Base-by-base conservation (phyloP, 2,888 invertebrate genomes). In the Schizaphis graminum region DNA sequence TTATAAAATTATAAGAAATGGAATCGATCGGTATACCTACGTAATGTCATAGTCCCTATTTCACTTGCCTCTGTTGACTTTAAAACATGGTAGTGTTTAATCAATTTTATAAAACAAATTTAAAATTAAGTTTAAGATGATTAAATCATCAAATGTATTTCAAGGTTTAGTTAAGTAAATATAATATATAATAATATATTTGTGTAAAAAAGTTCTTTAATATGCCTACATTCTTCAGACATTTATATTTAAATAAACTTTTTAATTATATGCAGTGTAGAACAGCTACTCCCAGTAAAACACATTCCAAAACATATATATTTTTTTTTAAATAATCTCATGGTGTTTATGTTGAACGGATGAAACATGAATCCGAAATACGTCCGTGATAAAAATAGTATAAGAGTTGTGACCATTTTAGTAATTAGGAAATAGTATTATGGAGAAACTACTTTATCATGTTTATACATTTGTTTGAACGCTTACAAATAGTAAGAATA, bases 381-480 rank as follows among this genome's bases (percentile, higher is more conserved):
- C 49, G 57, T 90, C 21, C 28, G 61, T 53, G 91, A n/a, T 91
- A 94, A 86, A 94, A 94, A 94, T 94, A 94, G 94, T 93, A 57
- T 61, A 13, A 56, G 93, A 89, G 89, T 90, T 91, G 89, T 49
- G 85, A 57, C 91, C 57, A 91, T 94, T 91, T 91, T 91, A 49
- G 91, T 92, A 41, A 53, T 24, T 57, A 91, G 91, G 47, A 47
- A 56, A 89, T 41, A 44, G 28, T 90, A 67, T 90, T 67, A 56
- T n/a, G 7, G 44, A 91, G 84, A 57, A 91, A 47, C 56, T 91
- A 53, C 41, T 44, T n/a, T 47, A 47, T 47, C 57, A 57, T 86
- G 56, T 85, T 56, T 86, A 24, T 86, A 57, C 47, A 47, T 91
- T 26, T 7, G 11, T 91, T 91, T 85, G 3, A 92, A 92, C 57